Evolutionary conservation across 2,888 invertebrate species (phyloP).

Genomic region (Oscheius sp.): DNA sequence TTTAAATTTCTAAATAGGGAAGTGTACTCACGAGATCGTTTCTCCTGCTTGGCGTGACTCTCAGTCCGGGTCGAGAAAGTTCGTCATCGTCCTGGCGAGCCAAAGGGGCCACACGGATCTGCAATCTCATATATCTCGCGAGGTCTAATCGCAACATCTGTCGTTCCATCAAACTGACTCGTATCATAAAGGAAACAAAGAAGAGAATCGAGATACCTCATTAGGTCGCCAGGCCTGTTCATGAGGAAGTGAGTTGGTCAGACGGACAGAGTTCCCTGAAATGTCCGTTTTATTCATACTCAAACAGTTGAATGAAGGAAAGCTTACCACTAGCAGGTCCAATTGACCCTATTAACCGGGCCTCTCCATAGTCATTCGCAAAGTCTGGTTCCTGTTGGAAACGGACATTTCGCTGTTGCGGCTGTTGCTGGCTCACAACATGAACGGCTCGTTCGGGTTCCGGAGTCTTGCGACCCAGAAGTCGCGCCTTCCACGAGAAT

Average conservation of each 20-base stretch:
- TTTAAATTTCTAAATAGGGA: too few species aligned
- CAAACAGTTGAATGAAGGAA: not conserved
- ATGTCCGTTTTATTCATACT: not conserved
- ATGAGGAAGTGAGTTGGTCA: slow-evolving; percentile 4
- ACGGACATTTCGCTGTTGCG: slow-evolving; percentile 34
- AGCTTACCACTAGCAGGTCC: slow-evolving; percentile 30
- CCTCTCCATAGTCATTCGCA: slow-evolving; percentile 39
- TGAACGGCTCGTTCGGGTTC: slow-evolving; percentile 55
- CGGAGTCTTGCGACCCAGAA: slow-evolving; percentile 57
- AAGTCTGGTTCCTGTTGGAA: slow-evolving; percentile 33
- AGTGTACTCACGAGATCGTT: slow-evolving; percentile 41
- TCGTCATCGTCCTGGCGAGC: slow-evolving; percentile 30
- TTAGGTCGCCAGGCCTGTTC: slow-evolving; percentile 29
- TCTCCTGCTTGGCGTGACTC: slow-evolving; percentile 15
- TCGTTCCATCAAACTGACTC: not conserved
- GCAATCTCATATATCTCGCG: not conserved
- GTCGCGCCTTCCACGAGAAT: slow-evolving; percentile 52
- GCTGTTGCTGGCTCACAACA: slow-evolving; percentile 39
- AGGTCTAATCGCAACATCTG: not conserved
- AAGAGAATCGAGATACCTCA: slow-evolving; percentile 2
- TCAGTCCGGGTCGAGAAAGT: slow-evolving; percentile 6
- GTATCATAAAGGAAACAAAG: not conserved
- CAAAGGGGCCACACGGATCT: slow-evolving; percentile 31
- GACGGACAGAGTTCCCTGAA: slow-evolving; percentile 28
- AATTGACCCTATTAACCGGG: slow-evolving; percentile 38